Conservation (phyloP, 1,140 invertebrate genomes). For the Pseudobourletiella spinata region DNA sequence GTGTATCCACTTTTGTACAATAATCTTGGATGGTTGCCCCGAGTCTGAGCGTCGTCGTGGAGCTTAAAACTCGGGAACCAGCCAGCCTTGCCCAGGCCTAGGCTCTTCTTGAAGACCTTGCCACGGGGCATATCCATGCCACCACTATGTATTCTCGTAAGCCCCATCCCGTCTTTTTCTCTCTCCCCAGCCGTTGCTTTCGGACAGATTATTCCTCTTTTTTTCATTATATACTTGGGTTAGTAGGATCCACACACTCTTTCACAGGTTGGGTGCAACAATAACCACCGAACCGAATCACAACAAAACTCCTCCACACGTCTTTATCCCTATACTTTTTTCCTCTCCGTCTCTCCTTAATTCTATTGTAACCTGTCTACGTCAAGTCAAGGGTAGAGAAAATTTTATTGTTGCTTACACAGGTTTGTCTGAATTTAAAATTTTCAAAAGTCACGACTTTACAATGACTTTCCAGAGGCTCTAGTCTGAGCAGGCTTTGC, state of each 20-base stretch:
- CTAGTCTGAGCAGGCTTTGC: no score
- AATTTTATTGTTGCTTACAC: no score
- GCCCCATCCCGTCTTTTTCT: background rate
- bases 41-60: no score
- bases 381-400: no score
- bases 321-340: conserved; percentile 5
- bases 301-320: conserved; percentile 24
- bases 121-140: background rate
- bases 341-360: no score
- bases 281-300: conserved; percentile 23
- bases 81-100: background rate
- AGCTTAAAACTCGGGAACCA: no score
- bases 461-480: no score
- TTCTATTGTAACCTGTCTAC: background rate
- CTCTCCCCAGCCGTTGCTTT: background rate
- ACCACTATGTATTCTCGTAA: conserved; percentile 6
- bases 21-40: no score
- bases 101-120: conserved; percentile 1
- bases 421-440: no score
- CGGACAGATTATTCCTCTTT: background rate
- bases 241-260: background rate
- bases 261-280: conserved; percentile 7
- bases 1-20: background rate
- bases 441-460: no score
- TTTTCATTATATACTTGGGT: conserved; percentile 2